Base-by-base conservation (phyloP, 1,140 invertebrate genomes). In the Ptiloglossa arizonensis region DNA sequence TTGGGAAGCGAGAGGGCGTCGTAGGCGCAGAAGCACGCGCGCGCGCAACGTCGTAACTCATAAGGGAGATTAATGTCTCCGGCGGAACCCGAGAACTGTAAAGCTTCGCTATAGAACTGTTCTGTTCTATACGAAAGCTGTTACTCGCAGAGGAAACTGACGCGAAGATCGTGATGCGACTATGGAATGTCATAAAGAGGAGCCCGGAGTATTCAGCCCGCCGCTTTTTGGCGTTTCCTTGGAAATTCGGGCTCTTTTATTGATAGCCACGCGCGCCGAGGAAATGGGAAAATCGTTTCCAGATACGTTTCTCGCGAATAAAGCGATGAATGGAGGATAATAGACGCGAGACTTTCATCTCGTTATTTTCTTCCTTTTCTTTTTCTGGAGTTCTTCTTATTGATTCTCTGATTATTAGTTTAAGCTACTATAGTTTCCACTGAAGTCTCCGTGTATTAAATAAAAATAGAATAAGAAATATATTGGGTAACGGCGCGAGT, bases 41-140 rank as follows among this genome's bases (percentile, higher is more conserved):
- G 24, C 72, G 50, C 24, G 54, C 63, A 19, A 70, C 68, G 63
- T 76, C 87, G 77, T 88, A 88, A 87, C 84, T 88, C 86, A 88
- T 88, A 88, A 87, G 75, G 73, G 82, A 87, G 86, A 88, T 88
- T 88, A 88, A 88, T 87, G 87, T 86, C 86, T 82, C 77, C 78
- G 79, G 80, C 62, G 74, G 80, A 81, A 82, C 79, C 83, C 59
- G 82, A 77, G 75, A 86, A 86, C 76, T 79, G 87, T 86, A 88
- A 86, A 87, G 81, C 85, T 80, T 73, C 80, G 80, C 75, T 80
- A 76, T 59, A 80, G 80, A 85, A 82, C 80, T 85, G 69, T 71
- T 82, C 74, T 63, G 79, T 82, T 80, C 83, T 80, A 73, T 85
- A 67, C 75, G 85, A 81, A 86, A 86, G 85, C 79, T 83, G 85